Base-by-base conservation (phyloP, 2,888 invertebrate species). In the Thera britannica region DNA sequence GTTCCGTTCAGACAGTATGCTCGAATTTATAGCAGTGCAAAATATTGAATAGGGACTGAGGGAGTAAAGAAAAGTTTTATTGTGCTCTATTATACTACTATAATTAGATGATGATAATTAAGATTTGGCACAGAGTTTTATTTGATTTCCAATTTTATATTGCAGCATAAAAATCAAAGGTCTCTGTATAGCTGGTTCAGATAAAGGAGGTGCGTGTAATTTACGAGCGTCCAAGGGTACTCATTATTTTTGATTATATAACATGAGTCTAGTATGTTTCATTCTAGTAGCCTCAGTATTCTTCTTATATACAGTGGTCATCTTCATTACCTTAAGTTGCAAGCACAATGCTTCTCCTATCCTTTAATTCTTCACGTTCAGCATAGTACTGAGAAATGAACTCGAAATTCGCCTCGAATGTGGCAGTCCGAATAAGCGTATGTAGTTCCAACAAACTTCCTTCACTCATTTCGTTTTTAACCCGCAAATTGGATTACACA, bases 1-100 rank as follows among this genome's bases (percentile, higher is more conserved):
- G 93, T 93, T 88, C 88, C 83, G 87, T 83, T 84, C 83, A 83
- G 84, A 88, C 93, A 92, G 93, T 93, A 92, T 92, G 93, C 89
- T 92, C 85, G 88, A 92, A 92, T 93, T 93, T 92, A 93, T 90
- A 83, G 89, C 85, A 79, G 84, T 83, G 89, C 87, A 79, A 89
- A 90, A 87, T 89, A 88, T 92, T 90, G 87, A 87, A 92, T 87
- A 73, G 84, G 73, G 78, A 78, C 84, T 82, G 83, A 82, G 69
- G 65, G 62, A 38, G 83, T 80, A 83, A 85, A 84, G 87, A 85
- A 82, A 79, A 83, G 56, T 58, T 70, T 77, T 81, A 82, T 83
- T 85, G 72, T 71, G 65, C 71, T 76, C 83, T 86, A 87, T 86
- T 88, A 75, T 83, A 87, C 87, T 88, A 74, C 69, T 77, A 84